phyloP scores from a whole-genome alignment of 2,888 invertebrate genomes.

The Euclidia mi region DNA sequence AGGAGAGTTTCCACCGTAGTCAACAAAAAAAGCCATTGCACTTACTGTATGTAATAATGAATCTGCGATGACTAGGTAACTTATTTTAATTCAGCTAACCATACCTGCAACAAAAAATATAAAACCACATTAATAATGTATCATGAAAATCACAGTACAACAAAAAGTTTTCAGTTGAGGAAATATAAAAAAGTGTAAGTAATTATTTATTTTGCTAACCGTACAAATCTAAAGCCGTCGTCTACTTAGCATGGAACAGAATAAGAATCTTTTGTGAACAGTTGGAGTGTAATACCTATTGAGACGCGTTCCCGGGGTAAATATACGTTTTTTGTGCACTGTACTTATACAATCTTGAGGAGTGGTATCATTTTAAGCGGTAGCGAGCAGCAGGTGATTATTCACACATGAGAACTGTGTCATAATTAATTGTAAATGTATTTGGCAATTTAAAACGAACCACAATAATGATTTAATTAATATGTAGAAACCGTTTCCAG shows the following conservation, averaged over 20 bases:
- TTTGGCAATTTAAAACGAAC: no score
- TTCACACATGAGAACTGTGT: neutral
- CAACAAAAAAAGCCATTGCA: no score
- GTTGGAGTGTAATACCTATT: constrained; percentile 85
- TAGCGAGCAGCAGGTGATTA: neutral
- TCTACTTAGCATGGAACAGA: constrained; percentile 84
- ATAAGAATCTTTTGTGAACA: constrained; percentile 84
- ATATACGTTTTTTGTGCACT: constrained; percentile 84
- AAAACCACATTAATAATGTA: neutral
- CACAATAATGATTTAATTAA: no score
- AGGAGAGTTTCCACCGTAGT: no score
- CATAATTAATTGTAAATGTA: neutral
- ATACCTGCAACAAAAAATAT: neutral
- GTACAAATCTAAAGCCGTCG: constrained; percentile 75
- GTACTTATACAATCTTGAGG: constrained; percentile 61
- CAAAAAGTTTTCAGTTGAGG: no score
- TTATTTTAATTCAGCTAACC: no score
- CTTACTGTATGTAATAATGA: no score
- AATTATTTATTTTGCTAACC: constrained; percentile 69
- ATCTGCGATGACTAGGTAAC: no score
- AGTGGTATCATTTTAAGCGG: constrained; percentile 8
- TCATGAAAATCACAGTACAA: no score
- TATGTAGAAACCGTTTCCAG: no score
- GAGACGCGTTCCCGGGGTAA: constrained; percentile 75
- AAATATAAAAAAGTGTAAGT: constrained; percentile 1